Percentiles rank a stretch among this genome's conserved stretches.
phyloP scores from a whole-genome alignment of 2,888 invertebrate genomes.

The Acrobasis suavella region DNA sequence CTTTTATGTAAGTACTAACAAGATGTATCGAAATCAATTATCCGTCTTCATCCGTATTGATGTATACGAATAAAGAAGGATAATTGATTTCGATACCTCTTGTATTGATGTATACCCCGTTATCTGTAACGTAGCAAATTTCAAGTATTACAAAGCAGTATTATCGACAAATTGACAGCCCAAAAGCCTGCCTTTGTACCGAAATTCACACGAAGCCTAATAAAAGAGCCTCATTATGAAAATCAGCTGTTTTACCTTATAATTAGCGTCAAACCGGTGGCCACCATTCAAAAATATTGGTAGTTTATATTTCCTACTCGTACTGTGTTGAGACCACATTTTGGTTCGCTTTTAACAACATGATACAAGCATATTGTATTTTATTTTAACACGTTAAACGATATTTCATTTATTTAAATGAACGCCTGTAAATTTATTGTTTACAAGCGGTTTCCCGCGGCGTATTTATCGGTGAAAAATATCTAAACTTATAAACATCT shows the following conservation, averaged over 20 bases:
- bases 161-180: constrained; percentile 6
- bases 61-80: too few relatives aligned
- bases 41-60: too few relatives aligned
- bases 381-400: neutral
- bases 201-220: constrained; percentile 7
- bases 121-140: too few relatives aligned
- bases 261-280: constrained; percentile 2
- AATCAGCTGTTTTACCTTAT: constrained; percentile 6
- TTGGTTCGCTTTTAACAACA: neutral
- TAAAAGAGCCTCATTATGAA: constrained; percentile 11
- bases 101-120: too few relatives aligned
- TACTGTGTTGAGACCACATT: constrained; percentile 2
- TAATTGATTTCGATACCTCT: too few relatives aligned
- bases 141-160: neutral
- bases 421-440: too few relatives aligned
- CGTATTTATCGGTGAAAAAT: too few relatives aligned
- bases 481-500: too few relatives aligned
- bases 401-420: neutral
- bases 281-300: neutral
- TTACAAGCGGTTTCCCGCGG: too few relatives aligned
- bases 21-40: too few relatives aligned
- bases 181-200: neutral
- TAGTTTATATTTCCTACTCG: neutral
- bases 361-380: neutral
- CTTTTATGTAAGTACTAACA: too few relatives aligned